Conservation (phyloP, 2,113 vertebrate species). For the Promerops cafer region DNA sequence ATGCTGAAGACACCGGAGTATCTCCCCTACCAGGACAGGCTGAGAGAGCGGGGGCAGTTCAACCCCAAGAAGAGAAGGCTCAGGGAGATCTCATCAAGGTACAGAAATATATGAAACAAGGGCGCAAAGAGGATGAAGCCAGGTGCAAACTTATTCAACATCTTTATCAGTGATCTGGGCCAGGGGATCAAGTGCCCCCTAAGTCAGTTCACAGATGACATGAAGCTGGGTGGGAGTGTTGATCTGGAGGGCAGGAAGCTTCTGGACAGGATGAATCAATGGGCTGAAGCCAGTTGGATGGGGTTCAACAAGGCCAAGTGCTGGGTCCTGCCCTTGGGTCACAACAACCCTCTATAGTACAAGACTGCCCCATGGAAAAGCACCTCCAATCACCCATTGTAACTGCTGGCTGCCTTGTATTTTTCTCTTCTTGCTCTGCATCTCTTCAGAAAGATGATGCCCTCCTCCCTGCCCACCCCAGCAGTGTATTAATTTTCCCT, state of each 20-base stretch:
- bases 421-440: not conserved
- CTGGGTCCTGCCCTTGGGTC: not conserved
- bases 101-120: not conserved
- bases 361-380: rapidly evolving
- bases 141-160: not conserved
- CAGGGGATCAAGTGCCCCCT: not conserved
- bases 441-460: not conserved
- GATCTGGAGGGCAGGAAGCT: not conserved
- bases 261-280: not conserved
- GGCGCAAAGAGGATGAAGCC: not conserved
- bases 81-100: not conserved
- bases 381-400: not conserved
- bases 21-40: not conserved
- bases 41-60: not conserved
- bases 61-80: not conserved
- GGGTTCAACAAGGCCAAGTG: not conserved
- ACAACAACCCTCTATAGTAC: not conserved
- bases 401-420: not conserved
- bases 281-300: rapidly evolving
- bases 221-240: not conserved
- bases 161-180: not conserved
- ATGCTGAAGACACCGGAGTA: not conserved
- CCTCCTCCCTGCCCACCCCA: rapidly evolving
- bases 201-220: not conserved
- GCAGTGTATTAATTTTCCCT: not conserved